Evolutionary conservation across 2,888 invertebrate species (phyloP).

Genomic region (Drosophila seclusa): DNA sequence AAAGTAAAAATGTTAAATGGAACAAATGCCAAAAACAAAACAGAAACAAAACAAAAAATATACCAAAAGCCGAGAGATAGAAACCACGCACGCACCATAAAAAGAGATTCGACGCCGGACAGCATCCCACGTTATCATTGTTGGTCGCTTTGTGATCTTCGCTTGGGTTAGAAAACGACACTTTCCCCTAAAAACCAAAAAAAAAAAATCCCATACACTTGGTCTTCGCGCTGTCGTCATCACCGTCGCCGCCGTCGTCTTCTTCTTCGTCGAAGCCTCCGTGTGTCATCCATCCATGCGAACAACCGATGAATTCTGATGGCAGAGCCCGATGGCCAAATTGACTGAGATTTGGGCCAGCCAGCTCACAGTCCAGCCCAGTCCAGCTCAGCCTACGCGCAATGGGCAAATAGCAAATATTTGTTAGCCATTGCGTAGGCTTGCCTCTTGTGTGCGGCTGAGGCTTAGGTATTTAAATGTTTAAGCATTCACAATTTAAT

Average conservation of each 20-base stretch:
- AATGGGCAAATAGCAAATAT: conserved; percentile 12
- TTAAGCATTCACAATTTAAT: conserved; percentile 66
- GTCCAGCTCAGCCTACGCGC: conserved; percentile 47
- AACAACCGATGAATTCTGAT: conserved; percentile 62
- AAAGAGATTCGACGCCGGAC: conserved; percentile 51
- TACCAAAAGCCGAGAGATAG: conserved; percentile 25
- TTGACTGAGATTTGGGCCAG: conserved; percentile 58
- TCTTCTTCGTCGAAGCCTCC: conserved; percentile 48
- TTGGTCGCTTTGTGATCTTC: conserved; percentile 53
- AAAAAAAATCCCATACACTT: conserved; percentile 16
- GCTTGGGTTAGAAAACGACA: conserved; percentile 46
- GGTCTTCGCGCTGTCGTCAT: conserved; percentile 44
- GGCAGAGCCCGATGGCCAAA: conserved; percentile 56
- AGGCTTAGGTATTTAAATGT: conserved; percentile 75
- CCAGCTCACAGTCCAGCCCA: conserved; percentile 19
- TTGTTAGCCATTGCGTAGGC: conserved; percentile 46
- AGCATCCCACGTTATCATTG: conserved; percentile 58
- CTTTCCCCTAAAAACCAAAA: conserved; percentile 20
- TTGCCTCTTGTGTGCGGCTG: conserved; percentile 55
- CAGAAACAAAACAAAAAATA: conserved; percentile 11
- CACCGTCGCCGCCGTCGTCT: conserved; percentile 36
- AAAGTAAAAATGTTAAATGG: conserved; percentile 19
- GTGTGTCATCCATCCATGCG: conserved; percentile 49
- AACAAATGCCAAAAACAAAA: conserved; percentile 34
- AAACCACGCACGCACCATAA: conserved; percentile 39